Conservation (phyloP, 2,888 invertebrate species). For the Acrocyrtus sp. region DNA sequence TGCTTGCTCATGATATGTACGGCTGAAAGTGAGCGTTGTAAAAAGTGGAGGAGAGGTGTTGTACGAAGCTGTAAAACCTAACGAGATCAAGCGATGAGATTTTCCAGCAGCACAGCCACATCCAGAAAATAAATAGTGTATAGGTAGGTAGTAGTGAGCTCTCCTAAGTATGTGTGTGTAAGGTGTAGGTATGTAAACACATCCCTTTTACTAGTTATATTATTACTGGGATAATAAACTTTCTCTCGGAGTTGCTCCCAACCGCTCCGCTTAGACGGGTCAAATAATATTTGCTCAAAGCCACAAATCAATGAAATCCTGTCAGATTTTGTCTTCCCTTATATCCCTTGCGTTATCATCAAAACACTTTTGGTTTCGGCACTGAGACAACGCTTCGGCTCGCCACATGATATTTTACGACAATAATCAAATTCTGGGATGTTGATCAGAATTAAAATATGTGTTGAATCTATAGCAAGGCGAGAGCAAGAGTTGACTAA, state of each 20-base stretch:
- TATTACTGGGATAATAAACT: background rate
- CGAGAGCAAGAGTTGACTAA: too few species aligned
- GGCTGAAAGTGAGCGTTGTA: too few species aligned
- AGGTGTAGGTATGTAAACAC: too few species aligned
- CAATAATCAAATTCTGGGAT: too few species aligned
- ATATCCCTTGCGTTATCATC: slow-evolving; percentile 29
- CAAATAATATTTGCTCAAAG: slow-evolving; percentile 19
- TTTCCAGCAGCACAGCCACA: background rate
- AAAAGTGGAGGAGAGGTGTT: background rate
- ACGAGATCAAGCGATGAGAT: background rate
- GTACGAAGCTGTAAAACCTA: background rate
- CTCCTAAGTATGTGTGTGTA: too few species aligned
- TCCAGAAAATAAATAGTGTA: background rate
- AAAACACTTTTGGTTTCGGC: slow-evolving; percentile 10
- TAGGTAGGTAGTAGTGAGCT: background rate
- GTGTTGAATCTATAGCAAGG: too few species aligned
- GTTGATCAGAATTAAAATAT: too few species aligned
- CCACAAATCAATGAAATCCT: slow-evolving; percentile 39
- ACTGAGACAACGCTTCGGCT: too few species aligned
- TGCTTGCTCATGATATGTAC: background rate
- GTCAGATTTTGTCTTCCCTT: slow-evolving; percentile 22
- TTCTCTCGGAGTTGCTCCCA: background rate
- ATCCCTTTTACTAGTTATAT: background rate
- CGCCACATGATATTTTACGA: too few species aligned
- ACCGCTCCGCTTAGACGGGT: too few species aligned